Evolutionary conservation across 2,797 vertebrate species (phyloP).

Genomic region (Schizopygopsis malacanthus): DNA sequence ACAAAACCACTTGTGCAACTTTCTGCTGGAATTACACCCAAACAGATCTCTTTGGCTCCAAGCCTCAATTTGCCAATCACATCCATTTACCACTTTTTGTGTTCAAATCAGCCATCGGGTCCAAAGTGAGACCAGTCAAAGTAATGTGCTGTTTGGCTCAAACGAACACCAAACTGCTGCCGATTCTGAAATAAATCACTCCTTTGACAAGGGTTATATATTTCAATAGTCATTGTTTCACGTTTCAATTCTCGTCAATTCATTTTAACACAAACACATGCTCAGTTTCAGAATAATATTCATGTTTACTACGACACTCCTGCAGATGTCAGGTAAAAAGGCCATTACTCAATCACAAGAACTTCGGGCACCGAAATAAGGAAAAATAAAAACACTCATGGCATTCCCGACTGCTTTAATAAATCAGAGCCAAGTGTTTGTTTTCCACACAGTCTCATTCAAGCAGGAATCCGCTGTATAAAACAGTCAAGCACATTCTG

Average conservation of each 20-base stretch:
- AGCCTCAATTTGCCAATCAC: background rate
- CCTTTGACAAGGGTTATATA: background rate
- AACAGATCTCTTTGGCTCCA: background rate
- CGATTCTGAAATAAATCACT: background rate
- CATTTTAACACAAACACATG: slow-evolving; percentile 54
- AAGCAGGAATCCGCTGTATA: slow-evolving; percentile 38
- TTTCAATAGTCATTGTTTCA: slow-evolving; percentile 20
- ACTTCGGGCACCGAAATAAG: slow-evolving; percentile 70
- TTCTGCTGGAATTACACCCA: background rate
- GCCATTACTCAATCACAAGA: slow-evolving; percentile 73
- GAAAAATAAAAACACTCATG: slow-evolving; percentile 59
- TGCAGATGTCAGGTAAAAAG: slow-evolving; percentile 77
- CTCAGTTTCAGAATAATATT: slow-evolving; percentile 64
- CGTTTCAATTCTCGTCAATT: background rate
- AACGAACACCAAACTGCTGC: background rate
- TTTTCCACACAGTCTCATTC: slow-evolving; percentile 43
- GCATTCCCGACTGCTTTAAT: slow-evolving; percentile 62
- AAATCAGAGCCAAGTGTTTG: slow-evolving; percentile 60
- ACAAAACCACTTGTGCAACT: background rate
- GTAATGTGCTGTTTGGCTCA: background rate
- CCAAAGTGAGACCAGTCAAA: background rate
- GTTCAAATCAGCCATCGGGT: background rate
- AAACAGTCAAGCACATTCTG: slow-evolving; percentile 45
- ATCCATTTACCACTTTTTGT: background rate
- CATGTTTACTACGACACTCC: slow-evolving; percentile 64